Base-by-base conservation (phyloP, 2,113 vertebrate species). In the Platanista minor region DNA sequence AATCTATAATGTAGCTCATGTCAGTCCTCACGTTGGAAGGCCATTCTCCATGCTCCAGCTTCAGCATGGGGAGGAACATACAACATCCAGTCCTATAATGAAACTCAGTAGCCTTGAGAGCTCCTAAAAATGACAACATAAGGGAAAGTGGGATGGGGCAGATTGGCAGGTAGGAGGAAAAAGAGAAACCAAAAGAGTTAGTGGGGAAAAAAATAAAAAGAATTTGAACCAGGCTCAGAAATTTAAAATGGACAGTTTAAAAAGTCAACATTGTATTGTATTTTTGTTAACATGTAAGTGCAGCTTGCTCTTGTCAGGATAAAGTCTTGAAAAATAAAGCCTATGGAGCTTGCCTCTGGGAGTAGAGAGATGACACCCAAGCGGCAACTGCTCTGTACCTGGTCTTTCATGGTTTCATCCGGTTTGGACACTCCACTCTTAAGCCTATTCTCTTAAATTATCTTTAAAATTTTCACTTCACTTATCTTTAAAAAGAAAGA, bases 351-450 rank as follows among this genome's bases (percentile, higher is more conserved):
- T 80, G 39, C 5, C 20, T 78, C 5, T 25, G 29, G 15, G 39
- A 43, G 29, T 13, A 49, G 46, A 81, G 54, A 81, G n/a, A 57
- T 5, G 64, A 84, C 5, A 14, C 25, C 8, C 3, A 57, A 20
- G n/a, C 11, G 46, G n/a, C 4, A 61, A 4, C 27, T 64, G 41
- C 17, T 66, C 61, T 74, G 49, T 3, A 8, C 43, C 36, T 39
- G 0, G 25, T 8, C 59, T 29, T n/a, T 29, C 6, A 4, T n/a
- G 8, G 0, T 57, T 33, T 12, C 4, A 18, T n/a, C 9, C 17
- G 43, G 59, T 17, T 54, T 6, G n/a, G n/a, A 75, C 25, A 52
- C 23, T 31, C 17, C 6, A 14, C 3, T 4, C 6, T 39, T 46
- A 59, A 74, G 15, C 39, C 46, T 23, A 54, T 54, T 6, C 31